Evolutionary conservation across 2,113 vertebrate species (phyloP).

Genomic region (Anoura caudifer): DNA sequence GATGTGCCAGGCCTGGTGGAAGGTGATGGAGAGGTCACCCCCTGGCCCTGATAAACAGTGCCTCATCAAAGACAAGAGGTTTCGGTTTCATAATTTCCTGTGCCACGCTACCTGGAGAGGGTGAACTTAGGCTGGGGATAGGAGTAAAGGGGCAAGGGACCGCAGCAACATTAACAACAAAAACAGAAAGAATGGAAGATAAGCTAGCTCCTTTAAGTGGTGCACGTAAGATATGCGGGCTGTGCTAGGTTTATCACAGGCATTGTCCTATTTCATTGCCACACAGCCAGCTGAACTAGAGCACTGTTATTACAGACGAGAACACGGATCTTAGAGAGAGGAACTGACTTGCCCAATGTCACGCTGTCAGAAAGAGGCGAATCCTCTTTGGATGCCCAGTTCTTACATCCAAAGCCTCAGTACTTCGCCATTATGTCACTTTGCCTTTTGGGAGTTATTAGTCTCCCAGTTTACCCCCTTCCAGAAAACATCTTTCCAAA

Average conservation of each 20-base stretch:
- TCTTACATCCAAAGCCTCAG: not conserved
- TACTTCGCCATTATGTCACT: not conserved
- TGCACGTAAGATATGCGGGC: too few relatives aligned
- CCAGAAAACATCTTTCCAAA: not conserved
- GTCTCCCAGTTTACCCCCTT: not conserved
- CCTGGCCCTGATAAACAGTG: not conserved
- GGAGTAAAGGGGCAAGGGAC: not conserved
- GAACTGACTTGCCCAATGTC: not conserved
- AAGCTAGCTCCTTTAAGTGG: not conserved
- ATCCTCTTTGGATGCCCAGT: not conserved
- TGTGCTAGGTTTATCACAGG: not conserved
- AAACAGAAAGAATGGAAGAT: not conserved
- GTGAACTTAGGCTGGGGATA: not conserved
- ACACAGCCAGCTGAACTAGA: not conserved
- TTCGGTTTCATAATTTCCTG: not conserved
- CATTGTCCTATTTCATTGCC: not conserved
- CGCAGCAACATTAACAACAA: not conserved
- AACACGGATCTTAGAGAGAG: not conserved
- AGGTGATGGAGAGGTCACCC: not conserved
- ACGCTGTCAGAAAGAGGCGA: not conserved
- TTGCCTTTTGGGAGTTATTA: not conserved
- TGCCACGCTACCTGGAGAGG: not conserved
- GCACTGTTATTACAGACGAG: not conserved
- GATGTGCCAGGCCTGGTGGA: not conserved
- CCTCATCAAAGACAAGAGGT: not conserved